Conservation (phyloP, 2,113 vertebrate species). For the Sinocyclocheilus anophthalmus region DNA sequence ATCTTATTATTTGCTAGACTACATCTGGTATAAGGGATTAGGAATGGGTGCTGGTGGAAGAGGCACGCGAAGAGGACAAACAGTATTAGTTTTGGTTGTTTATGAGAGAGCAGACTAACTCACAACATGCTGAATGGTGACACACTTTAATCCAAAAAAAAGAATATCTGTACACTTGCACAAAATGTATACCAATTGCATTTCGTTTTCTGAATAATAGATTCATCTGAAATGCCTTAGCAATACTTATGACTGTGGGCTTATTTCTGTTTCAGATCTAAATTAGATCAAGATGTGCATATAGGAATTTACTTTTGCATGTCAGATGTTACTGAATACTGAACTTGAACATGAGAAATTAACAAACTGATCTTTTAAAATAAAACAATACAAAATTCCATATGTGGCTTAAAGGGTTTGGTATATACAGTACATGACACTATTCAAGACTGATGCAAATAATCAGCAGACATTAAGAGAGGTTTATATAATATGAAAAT, state of each 20-base stretch:
- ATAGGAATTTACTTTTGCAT: background rate
- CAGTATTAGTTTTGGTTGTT: background rate
- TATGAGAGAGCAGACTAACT: background rate
- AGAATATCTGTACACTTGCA: background rate
- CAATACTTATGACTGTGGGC: background rate
- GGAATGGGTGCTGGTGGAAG: no score
- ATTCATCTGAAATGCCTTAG: background rate
- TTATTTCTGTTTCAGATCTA: background rate
- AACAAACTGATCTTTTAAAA: background rate
- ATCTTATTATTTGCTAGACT: conserved; percentile 1
- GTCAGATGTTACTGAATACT: background rate
- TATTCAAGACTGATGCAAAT: background rate
- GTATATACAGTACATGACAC: background rate
- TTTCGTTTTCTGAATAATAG: background rate
- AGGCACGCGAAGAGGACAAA: no score
- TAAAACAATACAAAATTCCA: background rate
- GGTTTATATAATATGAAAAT: background rate
- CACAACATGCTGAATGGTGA: background rate
- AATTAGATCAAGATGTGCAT: background rate
- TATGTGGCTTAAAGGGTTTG: background rate
- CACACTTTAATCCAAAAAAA: background rate
- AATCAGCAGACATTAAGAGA: background rate
- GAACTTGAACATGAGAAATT: background rate
- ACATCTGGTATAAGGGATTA: no score
- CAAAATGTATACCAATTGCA: background rate